These are phyloP conservation scores for Liodrosophila aerea DNA, from an alignment of 2,888 invertebrate genomes.

Conservation along the genomic window DNA sequence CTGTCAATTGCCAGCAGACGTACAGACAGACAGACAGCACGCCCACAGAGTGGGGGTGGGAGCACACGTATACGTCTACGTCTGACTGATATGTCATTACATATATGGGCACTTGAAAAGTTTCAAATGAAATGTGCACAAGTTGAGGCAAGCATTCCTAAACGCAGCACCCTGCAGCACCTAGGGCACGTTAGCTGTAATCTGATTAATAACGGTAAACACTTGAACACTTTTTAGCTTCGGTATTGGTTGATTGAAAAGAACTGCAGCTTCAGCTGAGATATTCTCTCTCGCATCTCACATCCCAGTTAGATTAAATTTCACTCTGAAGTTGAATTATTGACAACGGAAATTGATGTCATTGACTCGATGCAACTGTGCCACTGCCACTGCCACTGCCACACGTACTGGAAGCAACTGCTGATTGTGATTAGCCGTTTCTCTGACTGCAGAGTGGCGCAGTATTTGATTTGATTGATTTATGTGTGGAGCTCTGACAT, in stretches of 20 bases:
- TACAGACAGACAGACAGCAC: constrained; percentile 11
- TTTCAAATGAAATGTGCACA: constrained; percentile 57
- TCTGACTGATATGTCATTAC: constrained; percentile 64
- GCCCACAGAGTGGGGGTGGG: background rate
- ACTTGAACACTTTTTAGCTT: constrained; percentile 45
- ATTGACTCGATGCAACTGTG: constrained; percentile 54
- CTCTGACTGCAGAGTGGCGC: constrained; percentile 33
- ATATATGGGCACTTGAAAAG: constrained; percentile 73
- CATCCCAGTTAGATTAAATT: constrained; percentile 59
- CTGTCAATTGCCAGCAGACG: constrained; percentile 70
- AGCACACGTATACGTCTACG: constrained; percentile 17
- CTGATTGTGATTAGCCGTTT: constrained; percentile 64
- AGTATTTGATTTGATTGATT: constrained; percentile 54
- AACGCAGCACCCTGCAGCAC: constrained; percentile 12
- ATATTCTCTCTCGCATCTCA: constrained; percentile 1
- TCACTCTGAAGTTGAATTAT: constrained; percentile 66
- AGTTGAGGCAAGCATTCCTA: constrained; percentile 25
- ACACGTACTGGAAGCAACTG: constrained; percentile 20
- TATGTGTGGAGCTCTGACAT: constrained; percentile 43
- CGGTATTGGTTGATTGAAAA: constrained; percentile 43
- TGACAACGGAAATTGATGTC: constrained; percentile 67
- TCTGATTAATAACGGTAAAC: constrained; percentile 73
- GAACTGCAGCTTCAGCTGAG: constrained; percentile 17
- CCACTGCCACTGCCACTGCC: constrained; percentile 9
- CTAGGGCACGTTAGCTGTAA: constrained; percentile 56